Evolutionary conservation across 2,888 invertebrate species (phyloP), one percentile per base, ranked within the genome.

Genomic region (Dascillus cervinus): DNA sequence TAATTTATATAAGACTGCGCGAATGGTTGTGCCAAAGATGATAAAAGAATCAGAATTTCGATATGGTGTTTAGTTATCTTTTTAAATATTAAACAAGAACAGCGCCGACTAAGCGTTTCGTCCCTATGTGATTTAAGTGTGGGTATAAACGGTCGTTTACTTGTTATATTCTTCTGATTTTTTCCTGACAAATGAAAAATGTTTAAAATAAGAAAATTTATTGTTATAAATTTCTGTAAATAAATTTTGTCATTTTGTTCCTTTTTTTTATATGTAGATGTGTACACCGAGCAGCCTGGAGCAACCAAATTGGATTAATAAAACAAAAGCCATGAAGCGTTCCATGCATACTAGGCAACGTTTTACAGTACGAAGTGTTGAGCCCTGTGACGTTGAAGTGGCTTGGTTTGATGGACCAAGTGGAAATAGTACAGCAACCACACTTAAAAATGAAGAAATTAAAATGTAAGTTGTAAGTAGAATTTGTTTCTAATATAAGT

Each of bases 311-410:
- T 89, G 92, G 85, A 67, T 90, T 11, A 74, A 81, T 34, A 74
- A 82, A 43, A 79, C 83, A 4, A 82, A 83, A 59, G 76, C 79
- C 41, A 77, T 86, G 72, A 82, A 80, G 53, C 49, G 57, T 20
- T 56, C 55, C 32, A 55, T 61, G 43, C 53, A 57, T 28, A 51
- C 49, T 8, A 39, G 57, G 11, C 63, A 62, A 38, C 41, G 58
- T 71, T 84, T 87, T 45, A 81, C 82, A 3, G 86, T 94, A 10
- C 86, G 89, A 58, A 79, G 82, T 28, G 82, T 92, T 4, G 76
- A 83, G 55, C 82, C 87, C 2, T 78, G 80, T 41, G 77, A 81
- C 44, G 79, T 92, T 10, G 84, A 82, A 49, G 87, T 94, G 1
- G 82, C 84, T 51, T 92, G 92, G 91, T 83, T 75, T 43, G 66